Evolutionary conservation across 2,797 vertebrate species (phyloP).

Genomic region (Falco berigora): DNA sequence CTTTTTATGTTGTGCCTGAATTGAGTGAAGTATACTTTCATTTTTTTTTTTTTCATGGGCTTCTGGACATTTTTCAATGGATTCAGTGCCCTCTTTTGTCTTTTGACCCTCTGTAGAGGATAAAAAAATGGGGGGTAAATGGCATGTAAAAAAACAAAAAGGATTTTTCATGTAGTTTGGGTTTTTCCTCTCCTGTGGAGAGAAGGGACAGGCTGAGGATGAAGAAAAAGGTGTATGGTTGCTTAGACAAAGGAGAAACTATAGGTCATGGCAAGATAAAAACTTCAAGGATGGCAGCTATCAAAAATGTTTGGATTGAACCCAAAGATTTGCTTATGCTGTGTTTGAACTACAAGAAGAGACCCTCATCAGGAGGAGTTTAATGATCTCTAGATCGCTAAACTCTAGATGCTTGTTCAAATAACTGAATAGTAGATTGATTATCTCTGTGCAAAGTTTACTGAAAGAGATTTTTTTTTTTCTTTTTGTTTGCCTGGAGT

Average conservation of each 20-base stretch:
- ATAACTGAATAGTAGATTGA: background rate
- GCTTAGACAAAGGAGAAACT: background rate
- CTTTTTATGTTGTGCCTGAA: background rate
- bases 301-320: background rate
- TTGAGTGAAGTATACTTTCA: background rate
- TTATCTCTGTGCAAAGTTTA: constrained; percentile 7
- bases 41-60: background rate
- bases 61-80: background rate
- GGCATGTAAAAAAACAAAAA: background rate
- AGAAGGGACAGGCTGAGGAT: background rate
- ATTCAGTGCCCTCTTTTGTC: background rate
- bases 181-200: background rate
- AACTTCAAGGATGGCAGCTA: background rate
- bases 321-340: background rate
- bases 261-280: background rate
- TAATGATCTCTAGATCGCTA: background rate
- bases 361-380: background rate
- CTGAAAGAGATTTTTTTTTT: background rate
- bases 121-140: background rate
- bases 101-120: background rate
- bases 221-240: background rate
- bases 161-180: background rate
- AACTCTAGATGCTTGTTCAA: constrained; percentile 4
- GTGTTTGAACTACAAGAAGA: background rate
- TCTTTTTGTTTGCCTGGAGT: background rate